Evolutionary conservation across 2,797 vertebrate genomes (phyloP), one percentile per base, ranked within the genome.

Genomic region (Microhierax caerulescens): DNA sequence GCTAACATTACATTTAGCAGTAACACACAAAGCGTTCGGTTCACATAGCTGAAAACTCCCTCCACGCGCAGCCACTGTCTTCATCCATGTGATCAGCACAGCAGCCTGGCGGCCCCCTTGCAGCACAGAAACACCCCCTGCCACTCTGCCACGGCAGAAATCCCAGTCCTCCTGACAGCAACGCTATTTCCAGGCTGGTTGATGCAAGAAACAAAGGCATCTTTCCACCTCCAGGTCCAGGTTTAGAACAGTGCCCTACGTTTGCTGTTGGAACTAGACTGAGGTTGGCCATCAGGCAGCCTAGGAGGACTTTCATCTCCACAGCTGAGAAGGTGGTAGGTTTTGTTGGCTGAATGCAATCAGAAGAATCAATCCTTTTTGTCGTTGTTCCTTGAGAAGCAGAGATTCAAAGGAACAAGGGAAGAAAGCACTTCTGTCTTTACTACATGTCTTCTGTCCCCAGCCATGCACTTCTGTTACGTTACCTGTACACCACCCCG

Each of bases 241-340:
- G 16, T 15, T 65, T 9, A 20, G 65, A 48, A 27, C 79, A 41
- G 25, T 2, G 67, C 48, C 8, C 48, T 34, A 3, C 0, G 0
- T 15, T 5, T 50, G 78, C 14, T 64, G n/a, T 27, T 47, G 19
- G 9, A 60, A 53, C 10, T 2, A 7, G 25, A 18, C 15, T 4
- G 4, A 7, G 61, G 45, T 0, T 50, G 69, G 20, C 16, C 61
- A 43, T 0, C 4, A 0, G 56, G n/a, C 23, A 23, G n/a, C 2
- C 9, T 4, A 41, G 36, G 18, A 59, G 45, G 45, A 57, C 13
- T 34, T 72, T 32, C 45, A 27, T 4, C 34, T 78, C 67, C 10
- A 14, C 47, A 28, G 39, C 5, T 28, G 12, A 39, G 22, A n/a
- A 36, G 24, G 0, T 17, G 27, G 15, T 7, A n/a, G 48, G 60